Conservation (phyloP, 2,797 vertebrate species). For the Rhabdophis nuchalis region DNA sequence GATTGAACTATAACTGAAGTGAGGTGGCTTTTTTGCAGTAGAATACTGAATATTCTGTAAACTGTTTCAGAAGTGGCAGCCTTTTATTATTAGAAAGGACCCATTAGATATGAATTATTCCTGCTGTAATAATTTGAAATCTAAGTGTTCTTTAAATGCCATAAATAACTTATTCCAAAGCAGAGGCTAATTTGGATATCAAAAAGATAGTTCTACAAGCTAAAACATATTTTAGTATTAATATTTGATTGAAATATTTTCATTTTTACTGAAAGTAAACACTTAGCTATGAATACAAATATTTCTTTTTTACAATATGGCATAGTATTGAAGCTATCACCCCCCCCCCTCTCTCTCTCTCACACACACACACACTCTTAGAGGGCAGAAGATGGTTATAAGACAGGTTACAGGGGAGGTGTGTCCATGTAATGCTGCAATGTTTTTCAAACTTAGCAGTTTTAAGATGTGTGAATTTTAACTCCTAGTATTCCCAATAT, state of each 20-base stretch:
- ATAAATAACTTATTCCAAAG: neutral
- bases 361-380: neutral
- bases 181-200: neutral
- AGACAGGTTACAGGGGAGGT: neutral
- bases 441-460: neutral
- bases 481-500: neutral
- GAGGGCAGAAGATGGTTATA: neutral
- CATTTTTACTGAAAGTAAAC: neutral
- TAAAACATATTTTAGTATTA: neutral
- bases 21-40: neutral
- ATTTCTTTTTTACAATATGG: neutral
- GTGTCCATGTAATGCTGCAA: neutral
- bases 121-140: neutral
- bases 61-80: neutral
- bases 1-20: neutral
- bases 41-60: neutral
- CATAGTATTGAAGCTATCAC: neutral
- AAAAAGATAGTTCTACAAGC: neutral
- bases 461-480: neutral
- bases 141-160: neutral
- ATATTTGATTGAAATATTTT: neutral
- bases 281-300: neutral
- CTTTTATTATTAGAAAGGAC: neutral
- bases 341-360: neutral
- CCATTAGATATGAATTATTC: neutral